Evolutionary conservation across 2,797 vertebrate genomes (phyloP).

Genomic region (Hippoglossus hippoglossus): DNA sequence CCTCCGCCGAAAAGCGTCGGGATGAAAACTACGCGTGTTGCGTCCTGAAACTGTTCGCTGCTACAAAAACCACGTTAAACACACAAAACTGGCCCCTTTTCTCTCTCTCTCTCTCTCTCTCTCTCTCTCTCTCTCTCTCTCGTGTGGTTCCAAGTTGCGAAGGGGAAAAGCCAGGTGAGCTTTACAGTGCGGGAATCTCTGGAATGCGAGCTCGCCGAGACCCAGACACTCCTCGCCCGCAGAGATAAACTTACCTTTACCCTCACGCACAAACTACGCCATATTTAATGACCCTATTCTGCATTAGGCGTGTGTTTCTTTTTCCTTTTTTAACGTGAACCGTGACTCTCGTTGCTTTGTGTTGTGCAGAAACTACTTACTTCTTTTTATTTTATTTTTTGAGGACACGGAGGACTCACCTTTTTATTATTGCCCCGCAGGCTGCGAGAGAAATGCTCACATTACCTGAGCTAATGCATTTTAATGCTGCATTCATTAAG

Average conservation of each 20-base stretch:
- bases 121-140: no score
- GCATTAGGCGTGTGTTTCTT: constrained; percentile 48
- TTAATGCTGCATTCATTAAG: background rate
- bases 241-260: constrained; percentile 66
- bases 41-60: no score
- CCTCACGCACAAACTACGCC: constrained; percentile 55
- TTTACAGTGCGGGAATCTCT: constrained; percentile 83
- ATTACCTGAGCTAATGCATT: constrained; percentile 14
- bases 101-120: no score
- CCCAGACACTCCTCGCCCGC: constrained; percentile 44
- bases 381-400: background rate
- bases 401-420: constrained; percentile 5
- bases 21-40: no score
- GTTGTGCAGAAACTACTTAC: constrained; percentile 6
- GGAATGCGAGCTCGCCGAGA: constrained; percentile 84
- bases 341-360: background rate
- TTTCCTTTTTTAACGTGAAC: background rate
- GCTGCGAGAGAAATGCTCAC: constrained; percentile 1
- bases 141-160: constrained; percentile 28
- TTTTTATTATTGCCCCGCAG: constrained; percentile 11
- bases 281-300: constrained; percentile 70
- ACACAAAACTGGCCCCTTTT: background rate
- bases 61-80: no score
- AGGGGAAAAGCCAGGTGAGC: constrained; percentile 85
- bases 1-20: constrained; percentile 25